These are phyloP conservation scores for Salarias fasciatus DNA, from an alignment of 2,797 vertebrate genomes.

Conservation along the genomic window DNA sequence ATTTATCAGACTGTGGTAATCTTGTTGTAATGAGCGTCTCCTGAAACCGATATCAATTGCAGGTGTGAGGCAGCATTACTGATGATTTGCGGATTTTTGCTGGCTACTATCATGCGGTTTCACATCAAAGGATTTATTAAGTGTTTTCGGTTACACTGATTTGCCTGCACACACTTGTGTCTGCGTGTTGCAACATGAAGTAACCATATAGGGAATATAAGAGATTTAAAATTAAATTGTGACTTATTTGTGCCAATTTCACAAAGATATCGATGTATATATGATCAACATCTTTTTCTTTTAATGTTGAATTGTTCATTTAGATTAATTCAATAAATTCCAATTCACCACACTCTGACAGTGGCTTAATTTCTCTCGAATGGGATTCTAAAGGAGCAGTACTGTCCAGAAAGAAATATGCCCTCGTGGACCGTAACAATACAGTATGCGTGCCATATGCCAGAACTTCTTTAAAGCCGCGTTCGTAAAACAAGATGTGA, in stretches of 20 bases:
- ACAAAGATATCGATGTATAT: not conserved
- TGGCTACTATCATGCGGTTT: conserved; percentile 9
- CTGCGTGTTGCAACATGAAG: not conserved
- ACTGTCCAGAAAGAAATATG: conserved; percentile 13
- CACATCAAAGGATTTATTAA: not conserved
- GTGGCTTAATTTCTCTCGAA: conserved; percentile 3
- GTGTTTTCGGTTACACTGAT: too few species aligned
- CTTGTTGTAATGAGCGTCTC: conserved; percentile 45
- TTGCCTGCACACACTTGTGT: not conserved
- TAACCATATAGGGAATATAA: not conserved
- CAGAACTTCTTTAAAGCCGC: conserved; percentile 20
- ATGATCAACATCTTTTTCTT: too few species aligned
- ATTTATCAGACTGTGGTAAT: conserved; percentile 49
- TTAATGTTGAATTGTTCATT: not conserved
- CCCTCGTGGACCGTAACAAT: conserved; percentile 4
- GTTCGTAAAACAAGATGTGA: conserved; percentile 19
- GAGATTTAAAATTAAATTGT: not conserved
- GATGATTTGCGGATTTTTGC: conserved; percentile 22
- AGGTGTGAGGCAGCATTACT: conserved; percentile 29
- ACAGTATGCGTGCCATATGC: conserved; percentile 48
- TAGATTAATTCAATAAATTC: conserved; percentile 5
- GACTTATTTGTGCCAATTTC: not conserved
- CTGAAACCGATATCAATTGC: conserved; percentile 45
- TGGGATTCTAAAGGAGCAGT: conserved; percentile 7
- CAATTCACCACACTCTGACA: conserved; percentile 16